Evolutionary conservation across 2,797 vertebrate genomes (phyloP), one percentile per base, ranked within the genome.

Genomic region (Scolopax bukidnonensis): DNA sequence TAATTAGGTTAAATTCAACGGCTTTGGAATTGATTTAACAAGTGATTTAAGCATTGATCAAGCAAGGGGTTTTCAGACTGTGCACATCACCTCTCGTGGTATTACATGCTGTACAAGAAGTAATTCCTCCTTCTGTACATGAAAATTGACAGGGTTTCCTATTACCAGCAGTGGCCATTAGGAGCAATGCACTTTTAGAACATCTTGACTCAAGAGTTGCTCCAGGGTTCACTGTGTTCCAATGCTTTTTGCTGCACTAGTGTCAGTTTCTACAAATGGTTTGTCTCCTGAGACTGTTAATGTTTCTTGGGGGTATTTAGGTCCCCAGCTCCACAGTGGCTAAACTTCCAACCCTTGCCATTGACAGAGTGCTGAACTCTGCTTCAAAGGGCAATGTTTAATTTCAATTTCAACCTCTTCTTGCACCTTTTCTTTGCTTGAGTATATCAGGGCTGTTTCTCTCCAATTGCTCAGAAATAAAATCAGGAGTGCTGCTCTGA

Each of bases 161-260:
- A 16, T 69, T 54, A 78, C 54, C 38, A 88, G 32, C 61, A 93
- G 19, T 4, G 33, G 38, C 41, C 45, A 78, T 53, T 69, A 54
- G 61, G 19, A 91, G 36, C 43, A 87, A 76, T 12, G 40, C 65
- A 65, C 27, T 28, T 30, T 30, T 47, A 33, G 23, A 68, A 16
- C 0, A 0, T 20, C 1, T 11, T 4, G 3, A 15, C n/a, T 71
- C 27, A 36, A 48, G 63, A 50, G 68, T 3, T 83, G 61, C 13
- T 87, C 57, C n/a, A 30, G 56, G 48, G 48, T 45, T 89, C 56
- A 30, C 25, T 56, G 28, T 33, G 32, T 67, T 71, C 41, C 51
- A 51, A 11, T 25, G 40, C 41, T 33, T 48, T n/a, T 43, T 84
- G 54, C 67, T 90, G 28, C 43, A 61, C 41, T 40, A 61, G 9